These are phyloP conservation scores for Odontomachus brunneus DNA, from an alignment of 1,140 invertebrate genomes.

Conservation along the genomic window DNA sequence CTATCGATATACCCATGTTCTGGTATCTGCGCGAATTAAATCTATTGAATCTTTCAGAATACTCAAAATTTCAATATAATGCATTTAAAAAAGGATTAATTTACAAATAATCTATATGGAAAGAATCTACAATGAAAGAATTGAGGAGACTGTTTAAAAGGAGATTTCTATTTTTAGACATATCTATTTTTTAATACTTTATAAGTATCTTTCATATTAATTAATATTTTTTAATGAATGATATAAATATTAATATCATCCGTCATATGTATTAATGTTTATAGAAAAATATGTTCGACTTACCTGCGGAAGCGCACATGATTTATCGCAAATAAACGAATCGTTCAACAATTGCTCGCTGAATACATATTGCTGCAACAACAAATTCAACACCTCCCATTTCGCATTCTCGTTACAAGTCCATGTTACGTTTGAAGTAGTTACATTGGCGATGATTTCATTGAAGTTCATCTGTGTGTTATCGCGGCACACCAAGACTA, in stretches of 20 bases:
- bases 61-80: background rate
- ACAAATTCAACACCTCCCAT: slow-evolving; percentile 66
- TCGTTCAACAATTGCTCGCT: slow-evolving; percentile 40
- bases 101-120: too few relatives aligned
- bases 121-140: background rate
- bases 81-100: background rate
- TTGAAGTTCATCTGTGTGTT: slow-evolving; percentile 41
- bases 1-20: slow-evolving; percentile 80
- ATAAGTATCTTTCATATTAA: too few relatives aligned
- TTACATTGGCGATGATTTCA: background rate
- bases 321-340: slow-evolving; percentile 61
- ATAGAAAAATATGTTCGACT: slow-evolving; percentile 3
- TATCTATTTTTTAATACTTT: too few relatives aligned
- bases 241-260: too few relatives aligned
- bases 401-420: slow-evolving; percentile 67
- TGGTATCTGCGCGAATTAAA: slow-evolving; percentile 70
- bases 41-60: background rate
- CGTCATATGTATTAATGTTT: background rate
- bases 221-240: too few relatives aligned
- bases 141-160: too few relatives aligned
- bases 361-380: slow-evolving; percentile 24
- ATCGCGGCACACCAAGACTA: slow-evolving; percentile 71
- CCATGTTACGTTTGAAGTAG: slow-evolving; percentile 71
- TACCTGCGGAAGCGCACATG: slow-evolving; percentile 44
- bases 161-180: too few relatives aligned